phyloP scores from a whole-genome alignment of 2,797 vertebrate species.

The Choloepus didactylus region DNA sequence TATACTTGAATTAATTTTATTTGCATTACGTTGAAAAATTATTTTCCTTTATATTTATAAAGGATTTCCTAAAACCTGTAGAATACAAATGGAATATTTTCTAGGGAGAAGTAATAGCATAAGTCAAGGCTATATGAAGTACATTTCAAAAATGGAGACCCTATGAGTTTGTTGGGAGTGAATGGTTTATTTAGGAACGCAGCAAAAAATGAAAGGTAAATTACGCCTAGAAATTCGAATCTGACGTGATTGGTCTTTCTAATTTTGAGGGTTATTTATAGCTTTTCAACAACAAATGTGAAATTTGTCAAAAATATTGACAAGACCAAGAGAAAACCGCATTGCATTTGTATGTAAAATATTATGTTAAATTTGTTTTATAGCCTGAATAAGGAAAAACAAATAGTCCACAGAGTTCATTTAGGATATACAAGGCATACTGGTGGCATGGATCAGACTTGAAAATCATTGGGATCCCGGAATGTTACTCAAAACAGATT shows the following conservation, averaged over 20 bases:
- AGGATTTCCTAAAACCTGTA: background rate
- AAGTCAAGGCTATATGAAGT: background rate
- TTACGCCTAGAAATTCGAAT: background rate
- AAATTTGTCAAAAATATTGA: background rate
- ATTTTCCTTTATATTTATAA: conserved; percentile 35
- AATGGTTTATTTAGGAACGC: background rate
- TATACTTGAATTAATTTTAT: background rate
- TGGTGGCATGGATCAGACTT: background rate
- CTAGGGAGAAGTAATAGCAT: background rate
- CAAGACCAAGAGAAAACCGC: background rate
- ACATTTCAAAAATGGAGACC: background rate
- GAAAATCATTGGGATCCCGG: background rate
- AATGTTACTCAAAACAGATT: background rate
- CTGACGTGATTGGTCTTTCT: background rate
- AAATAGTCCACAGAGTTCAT: background rate
- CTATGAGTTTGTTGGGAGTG: background rate
- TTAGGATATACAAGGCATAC: background rate
- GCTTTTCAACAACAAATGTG: conserved; percentile 26
- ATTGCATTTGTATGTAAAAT: background rate
- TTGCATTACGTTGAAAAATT: background rate
- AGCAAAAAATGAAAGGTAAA: background rate
- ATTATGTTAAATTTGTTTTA: background rate
- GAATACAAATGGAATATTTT: background rate
- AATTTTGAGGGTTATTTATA: conserved; percentile 1
- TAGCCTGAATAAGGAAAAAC: background rate